Evolutionary conservation across 1,140 invertebrate genomes (phyloP).

Genomic region (Oreohelix idahoensis): DNA sequence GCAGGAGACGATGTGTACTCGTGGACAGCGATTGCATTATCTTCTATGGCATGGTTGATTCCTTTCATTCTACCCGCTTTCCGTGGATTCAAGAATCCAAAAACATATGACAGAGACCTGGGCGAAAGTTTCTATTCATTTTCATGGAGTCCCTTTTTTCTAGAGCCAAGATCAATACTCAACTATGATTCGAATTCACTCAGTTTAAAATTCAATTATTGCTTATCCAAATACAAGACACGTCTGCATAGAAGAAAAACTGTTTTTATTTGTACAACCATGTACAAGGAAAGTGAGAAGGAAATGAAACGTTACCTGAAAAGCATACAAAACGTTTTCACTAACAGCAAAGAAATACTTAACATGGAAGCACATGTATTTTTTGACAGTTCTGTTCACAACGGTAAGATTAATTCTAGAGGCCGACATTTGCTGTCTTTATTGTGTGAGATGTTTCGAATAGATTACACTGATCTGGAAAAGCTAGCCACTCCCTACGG

Average conservation of each 20-base stretch:
- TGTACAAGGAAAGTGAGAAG: conserved; percentile 56
- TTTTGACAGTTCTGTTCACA: conserved; percentile 57
- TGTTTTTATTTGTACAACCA: conserved; percentile 61
- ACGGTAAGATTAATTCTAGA: conserved; percentile 50
- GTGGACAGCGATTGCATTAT: conserved; percentile 42
- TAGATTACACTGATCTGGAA: conserved; percentile 38
- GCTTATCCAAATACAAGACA: not conserved
- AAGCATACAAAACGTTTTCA: conserved; percentile 51
- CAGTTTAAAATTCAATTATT: not conserved
- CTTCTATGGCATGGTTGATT: conserved; percentile 39
- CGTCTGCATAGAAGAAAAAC: not conserved
- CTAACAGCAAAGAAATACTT: conserved; percentile 38
- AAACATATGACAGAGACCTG: not conserved
- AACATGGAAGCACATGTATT: conserved; percentile 62
- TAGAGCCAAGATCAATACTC: conserved; percentile 41
- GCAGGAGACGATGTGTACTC: conserved; percentile 37
- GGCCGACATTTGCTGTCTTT: conserved; percentile 58
- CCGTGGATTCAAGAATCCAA: conserved; percentile 19
- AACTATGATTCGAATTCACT: conserved; percentile 35
- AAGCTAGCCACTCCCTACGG: conserved; percentile 56
- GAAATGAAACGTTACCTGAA: conserved; percentile 58
- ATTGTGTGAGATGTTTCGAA: conserved; percentile 47
- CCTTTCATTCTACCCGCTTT: conserved; percentile 35
- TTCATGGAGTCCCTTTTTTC: conserved; percentile 45
- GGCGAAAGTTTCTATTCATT: conserved; percentile 39